phyloP scores from a whole-genome alignment of 92 coral and sea anemone species.

The Muricea muricata region DNA sequence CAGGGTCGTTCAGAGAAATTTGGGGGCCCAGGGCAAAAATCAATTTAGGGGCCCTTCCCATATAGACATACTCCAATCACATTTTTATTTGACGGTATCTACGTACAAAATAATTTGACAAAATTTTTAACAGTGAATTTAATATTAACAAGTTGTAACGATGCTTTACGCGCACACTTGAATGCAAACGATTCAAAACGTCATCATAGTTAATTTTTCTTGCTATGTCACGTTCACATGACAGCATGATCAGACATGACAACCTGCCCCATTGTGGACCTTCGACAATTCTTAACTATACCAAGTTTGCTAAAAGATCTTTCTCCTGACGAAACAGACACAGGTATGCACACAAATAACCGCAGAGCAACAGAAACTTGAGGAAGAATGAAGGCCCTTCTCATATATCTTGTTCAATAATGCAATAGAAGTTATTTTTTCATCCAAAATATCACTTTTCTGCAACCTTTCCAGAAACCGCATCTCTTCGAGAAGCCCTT shows the following conservation, averaged over 20 bases:
- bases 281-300: neutral
- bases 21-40: neutral
- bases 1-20: neutral
- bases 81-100: neutral
- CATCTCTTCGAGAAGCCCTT: constrained; percentile 1
- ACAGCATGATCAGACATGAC: neutral
- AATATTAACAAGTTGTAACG: neutral
- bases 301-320: neutral
- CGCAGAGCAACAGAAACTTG: constrained; percentile 2
- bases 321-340: too few species aligned
- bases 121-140: neutral
- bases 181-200: neutral
- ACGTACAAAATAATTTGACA: neutral
- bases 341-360: too few species aligned
- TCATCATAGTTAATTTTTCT: neutral
- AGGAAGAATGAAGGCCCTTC: neutral
- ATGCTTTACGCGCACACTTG: neutral
- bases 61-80: neutral
- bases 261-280: neutral
- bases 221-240: neutral
- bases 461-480: neutral
- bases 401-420: neutral
- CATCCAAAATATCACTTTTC: neutral
- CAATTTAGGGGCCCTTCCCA: neutral
- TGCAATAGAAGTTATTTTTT: neutral